Evolutionary conservation across 2,113 vertebrate species (phyloP).

Genomic region (Mobula birostris): DNA sequence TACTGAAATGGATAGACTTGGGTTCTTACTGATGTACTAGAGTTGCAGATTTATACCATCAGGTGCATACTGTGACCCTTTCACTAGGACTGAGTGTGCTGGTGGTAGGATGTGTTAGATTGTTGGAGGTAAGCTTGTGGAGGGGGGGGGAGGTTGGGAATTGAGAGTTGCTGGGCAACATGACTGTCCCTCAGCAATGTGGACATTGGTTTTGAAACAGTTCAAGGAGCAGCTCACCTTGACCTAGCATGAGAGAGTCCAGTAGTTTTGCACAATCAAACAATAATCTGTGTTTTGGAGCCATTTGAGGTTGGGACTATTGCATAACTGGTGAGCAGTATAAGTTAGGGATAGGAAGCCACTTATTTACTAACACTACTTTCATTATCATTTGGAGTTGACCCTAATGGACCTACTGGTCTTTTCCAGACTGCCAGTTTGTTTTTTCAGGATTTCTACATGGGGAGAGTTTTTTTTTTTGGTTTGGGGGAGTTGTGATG

Average conservation of each 20-base stretch:
- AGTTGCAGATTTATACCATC: neutral
- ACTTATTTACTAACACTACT: too few relatives aligned
- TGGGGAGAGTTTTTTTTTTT: too few relatives aligned
- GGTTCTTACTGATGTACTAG: neutral
- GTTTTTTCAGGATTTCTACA: too few relatives aligned
- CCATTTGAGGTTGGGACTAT: neutral
- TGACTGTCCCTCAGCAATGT: neutral
- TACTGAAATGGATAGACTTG: neutral
- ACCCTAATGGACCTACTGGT: too few relatives aligned
- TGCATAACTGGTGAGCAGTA: neutral
- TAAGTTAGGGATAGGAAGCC: too few relatives aligned
- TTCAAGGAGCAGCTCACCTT: neutral
- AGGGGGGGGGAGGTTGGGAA: neutral
- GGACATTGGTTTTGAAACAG: neutral
- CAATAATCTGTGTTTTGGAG: neutral
- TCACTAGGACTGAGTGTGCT: neutral
- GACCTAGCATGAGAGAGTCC: neutral
- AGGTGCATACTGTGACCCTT: neutral
- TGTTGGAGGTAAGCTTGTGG: neutral
- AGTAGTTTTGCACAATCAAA: neutral
- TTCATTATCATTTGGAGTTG: too few relatives aligned
- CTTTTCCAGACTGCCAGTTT: too few relatives aligned
- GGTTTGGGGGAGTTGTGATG: too few relatives aligned
- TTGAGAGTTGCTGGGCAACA: neutral
- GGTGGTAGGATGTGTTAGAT: neutral